Base-by-base conservation (phyloP, 2,113 vertebrate genomes). In the Elachura formosa region DNA sequence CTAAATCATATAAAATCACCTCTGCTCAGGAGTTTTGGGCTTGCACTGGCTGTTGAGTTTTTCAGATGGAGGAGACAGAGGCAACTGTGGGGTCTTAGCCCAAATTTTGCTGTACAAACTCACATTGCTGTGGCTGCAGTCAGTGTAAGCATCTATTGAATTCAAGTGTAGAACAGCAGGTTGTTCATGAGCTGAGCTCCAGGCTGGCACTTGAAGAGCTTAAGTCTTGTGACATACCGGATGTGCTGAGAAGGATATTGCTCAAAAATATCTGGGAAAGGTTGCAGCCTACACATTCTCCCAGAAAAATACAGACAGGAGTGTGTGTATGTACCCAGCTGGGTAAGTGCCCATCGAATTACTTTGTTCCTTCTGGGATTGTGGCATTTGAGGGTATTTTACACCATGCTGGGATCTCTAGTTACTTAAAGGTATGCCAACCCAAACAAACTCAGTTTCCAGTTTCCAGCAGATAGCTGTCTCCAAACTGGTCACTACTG, bases 321-420 rank as follows among this genome's bases (percentile, higher is more conserved):
- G 33, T 6, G 29, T 40, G 29, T 51, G 16, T 18, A 58, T 14
- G 25, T 75, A 73, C 52, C 49, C 49, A 33, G 28, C 49, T 77
- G n/a, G 45, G 10, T 51, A 68, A 82, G 31, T 12, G 31, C 33
- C 58, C 26, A 61, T 3, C 14, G 9, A 54, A 76, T 73, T 76
- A n/a, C 45, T 95, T 87, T 66, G 31, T 56, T 89, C 73, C 84
- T 80, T 29, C 46, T 77, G 20, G 1, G 6, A 40, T 3, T 78
- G 80, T 68, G 40, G 43, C 21, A 61, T 90, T 88, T 85, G 68
- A 88, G n/a, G 36, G 20, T 72, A 56, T 76, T 86, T 83, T 33
- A 88, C 54, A 46, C 63, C 33, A 54, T 24, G 21, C 36, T 78
- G 66, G 24, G 33, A 71, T 75, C 36, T 90, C 40, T 29, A 26